Evolutionary conservation across 2,113 vertebrate species (phyloP).

Genomic region (Alaudala cheleensis): DNA sequence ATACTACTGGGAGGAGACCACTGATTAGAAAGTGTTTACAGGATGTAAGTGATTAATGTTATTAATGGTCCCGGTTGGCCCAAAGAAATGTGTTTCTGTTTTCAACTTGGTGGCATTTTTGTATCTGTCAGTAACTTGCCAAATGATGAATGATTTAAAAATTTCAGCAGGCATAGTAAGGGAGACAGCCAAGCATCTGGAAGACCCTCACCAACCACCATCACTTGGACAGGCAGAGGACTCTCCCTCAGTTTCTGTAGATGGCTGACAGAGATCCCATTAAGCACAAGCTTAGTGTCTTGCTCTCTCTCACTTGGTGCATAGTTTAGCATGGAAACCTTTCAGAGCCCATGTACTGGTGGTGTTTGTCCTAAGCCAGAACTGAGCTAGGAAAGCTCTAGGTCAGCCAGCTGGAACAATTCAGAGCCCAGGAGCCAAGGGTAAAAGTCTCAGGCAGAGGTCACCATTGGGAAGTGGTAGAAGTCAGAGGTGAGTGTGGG

Average conservation of each 20-base stretch:
- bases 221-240: background rate
- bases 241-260: background rate
- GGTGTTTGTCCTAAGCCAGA: background rate
- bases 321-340: background rate
- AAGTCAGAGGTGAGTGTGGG: background rate
- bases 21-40: slow-evolving; percentile 51
- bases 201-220: background rate
- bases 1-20: slow-evolving; percentile 11
- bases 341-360: background rate
- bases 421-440: fast-evolving
- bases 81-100: background rate
- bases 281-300: background rate
- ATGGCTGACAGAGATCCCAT: fast-evolving
- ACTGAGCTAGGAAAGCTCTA: background rate
- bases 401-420: background rate
- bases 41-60: slow-evolving; percentile 43
- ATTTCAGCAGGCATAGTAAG: background rate
- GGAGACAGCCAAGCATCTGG: background rate
- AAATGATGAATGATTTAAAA: background rate
- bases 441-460: background rate
- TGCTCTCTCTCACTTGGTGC: background rate
- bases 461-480: background rate
- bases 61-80: slow-evolving; percentile 12
- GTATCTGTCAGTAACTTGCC: background rate
- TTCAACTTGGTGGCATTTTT: background rate